Base-by-base conservation (phyloP, 2,113 vertebrate species). In the Himantopus leucocephalus region DNA sequence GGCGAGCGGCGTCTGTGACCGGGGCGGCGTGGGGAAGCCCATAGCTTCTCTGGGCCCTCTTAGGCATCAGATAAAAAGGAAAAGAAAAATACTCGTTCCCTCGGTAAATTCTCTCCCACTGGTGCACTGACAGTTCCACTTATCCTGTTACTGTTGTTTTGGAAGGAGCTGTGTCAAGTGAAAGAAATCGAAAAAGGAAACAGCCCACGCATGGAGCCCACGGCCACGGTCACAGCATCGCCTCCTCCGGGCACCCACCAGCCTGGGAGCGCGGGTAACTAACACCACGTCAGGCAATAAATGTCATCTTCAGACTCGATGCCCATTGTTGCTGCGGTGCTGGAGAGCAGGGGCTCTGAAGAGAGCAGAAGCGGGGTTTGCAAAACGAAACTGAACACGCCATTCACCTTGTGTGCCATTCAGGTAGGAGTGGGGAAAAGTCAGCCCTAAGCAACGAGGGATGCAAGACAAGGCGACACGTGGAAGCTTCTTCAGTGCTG, bases 141-240 rank as follows among this genome's bases (percentile, higher is more conserved):
- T 4, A 24, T 1, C 20, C 17, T 4, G 3, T 22, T 43, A 2
- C 4, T 77, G 27, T 30, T 92, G 14, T 79, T 86, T 70, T 75
- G 58, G 70, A 87, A 96, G 96, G 94, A 96, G 22, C 77, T 89
- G 34, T 97, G 96, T 48, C 70, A 34, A 59, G 29, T 4, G 18
- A 1, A 85, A 77, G 85, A 58, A 14, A 20, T 0, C 0, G 10
- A 50, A 24, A n/a, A 48, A 60, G 47, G 55, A 7, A n/a, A 8
- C 21, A 24, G 58, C 60, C 21, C 43, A 0, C 1, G 3, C 5
- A 2, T 0, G 0, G 86, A 89, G 85, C 72, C 74, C 1, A 0
- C 1, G 5, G 59, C 59, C 60, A 16, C 18, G 4, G 84, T 1
- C 47, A 60, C 90, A 30, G 85, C 77, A 12, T 52, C 78, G 3